Evolutionary conservation across 2,888 invertebrate species (phyloP).

Genomic region (Volucella inanis): DNA sequence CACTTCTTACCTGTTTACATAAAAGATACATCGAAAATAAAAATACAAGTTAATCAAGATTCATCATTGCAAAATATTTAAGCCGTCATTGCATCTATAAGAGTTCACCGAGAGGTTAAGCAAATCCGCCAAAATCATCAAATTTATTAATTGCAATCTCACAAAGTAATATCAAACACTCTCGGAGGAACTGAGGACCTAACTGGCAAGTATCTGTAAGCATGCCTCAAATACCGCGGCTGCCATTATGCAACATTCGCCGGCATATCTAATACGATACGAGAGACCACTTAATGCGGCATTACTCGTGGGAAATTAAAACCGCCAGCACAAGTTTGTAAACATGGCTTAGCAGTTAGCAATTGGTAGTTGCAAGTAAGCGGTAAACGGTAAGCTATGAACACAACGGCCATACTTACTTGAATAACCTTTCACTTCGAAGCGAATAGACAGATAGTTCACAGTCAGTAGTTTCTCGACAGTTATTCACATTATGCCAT

Average conservation of each 20-base stretch:
- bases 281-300: conserved; percentile 5
- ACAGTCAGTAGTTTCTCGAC: too few relatives aligned
- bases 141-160: neutral
- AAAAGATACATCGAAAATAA: too few relatives aligned
- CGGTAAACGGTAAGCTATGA: too few relatives aligned
- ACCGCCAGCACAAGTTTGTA: conserved; percentile 32
- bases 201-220: neutral
- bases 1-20: too few relatives aligned
- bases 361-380: too few relatives aligned
- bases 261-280: conserved; percentile 24
- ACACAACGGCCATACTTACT: too few relatives aligned
- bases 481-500: too few relatives aligned
- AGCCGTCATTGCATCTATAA: conserved; percentile 9
- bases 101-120: conserved; percentile 28
- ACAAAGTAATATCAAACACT: neutral
- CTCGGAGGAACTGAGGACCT: neutral
- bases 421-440: too few relatives aligned
- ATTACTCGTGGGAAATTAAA: conserved; percentile 68
- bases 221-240: conserved; percentile 17
- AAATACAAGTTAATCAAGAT: too few relatives aligned
- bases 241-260: conserved; percentile 40
- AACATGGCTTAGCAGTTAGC: conserved; percentile 1
- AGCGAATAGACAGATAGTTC: too few relatives aligned
- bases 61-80: neutral
- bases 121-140: conserved; percentile 1